These are phyloP conservation scores for Capreolus pygargus DNA, from an alignment of 2,113 vertebrate species.

Conservation along the genomic window DNA sequence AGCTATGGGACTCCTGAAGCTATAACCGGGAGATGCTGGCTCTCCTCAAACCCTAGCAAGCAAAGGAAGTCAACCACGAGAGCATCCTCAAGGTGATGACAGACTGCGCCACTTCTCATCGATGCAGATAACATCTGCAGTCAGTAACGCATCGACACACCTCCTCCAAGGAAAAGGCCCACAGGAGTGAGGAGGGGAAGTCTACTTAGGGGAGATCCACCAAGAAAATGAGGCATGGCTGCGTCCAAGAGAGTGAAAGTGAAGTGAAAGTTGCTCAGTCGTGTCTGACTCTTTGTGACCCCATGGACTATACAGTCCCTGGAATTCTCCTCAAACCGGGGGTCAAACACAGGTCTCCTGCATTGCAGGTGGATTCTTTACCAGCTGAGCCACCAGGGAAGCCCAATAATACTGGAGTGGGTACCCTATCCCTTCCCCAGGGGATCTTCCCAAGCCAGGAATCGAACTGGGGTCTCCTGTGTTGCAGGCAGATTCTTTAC, in stretches of 20 bases:
- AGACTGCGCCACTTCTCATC: neutral
- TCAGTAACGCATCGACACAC: neutral
- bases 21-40: neutral
- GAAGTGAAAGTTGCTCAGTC: neutral
- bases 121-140: neutral
- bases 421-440: neutral
- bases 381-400: neutral
- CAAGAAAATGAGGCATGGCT: conserved; percentile 64
- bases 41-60: neutral
- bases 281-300: neutral
- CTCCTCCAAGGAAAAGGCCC: conserved; percentile 58
- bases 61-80: conserved; percentile 4
- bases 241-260: conserved; percentile 43
- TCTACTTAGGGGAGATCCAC: conserved; percentile 62
- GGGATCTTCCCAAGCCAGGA: neutral
- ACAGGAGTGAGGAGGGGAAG: conserved; percentile 52
- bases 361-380: neutral
- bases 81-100: conserved; percentile 4
- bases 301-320: neutral
- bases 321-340: neutral
- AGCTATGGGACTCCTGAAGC: neutral
- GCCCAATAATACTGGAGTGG: neutral
- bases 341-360: neutral
- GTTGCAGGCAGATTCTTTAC: neutral
- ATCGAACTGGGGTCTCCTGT: accelerated